phyloP scores from a whole-genome alignment of 2,888 invertebrate species.

The Phragmatobia fuliginosa region DNA sequence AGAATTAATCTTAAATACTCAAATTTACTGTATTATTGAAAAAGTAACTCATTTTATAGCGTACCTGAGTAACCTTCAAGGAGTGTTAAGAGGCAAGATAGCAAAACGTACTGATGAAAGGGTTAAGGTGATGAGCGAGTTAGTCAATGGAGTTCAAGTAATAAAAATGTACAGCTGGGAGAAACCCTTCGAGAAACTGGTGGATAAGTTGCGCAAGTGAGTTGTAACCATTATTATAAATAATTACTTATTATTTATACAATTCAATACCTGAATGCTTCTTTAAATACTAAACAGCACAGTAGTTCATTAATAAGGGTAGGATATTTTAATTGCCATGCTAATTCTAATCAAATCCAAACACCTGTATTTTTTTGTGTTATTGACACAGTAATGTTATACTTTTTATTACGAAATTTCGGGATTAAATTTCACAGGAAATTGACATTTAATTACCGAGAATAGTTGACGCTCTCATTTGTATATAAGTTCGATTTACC shows the following conservation, averaged over 20 bases:
- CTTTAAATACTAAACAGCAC: not conserved
- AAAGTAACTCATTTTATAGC: slow-evolving; percentile 59
- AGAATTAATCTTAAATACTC: slow-evolving; percentile 10
- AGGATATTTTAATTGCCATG: not conserved
- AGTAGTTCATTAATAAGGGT: not conserved
- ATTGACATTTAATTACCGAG: not conserved
- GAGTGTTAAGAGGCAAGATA: slow-evolving; percentile 85
- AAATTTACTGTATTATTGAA: not conserved
- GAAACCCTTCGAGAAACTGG: slow-evolving; percentile 90
- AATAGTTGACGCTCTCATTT: not conserved
- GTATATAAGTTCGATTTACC: not conserved
- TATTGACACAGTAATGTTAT: not conserved
- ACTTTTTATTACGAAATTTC: not conserved
- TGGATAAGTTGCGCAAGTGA: slow-evolving; percentile 89
- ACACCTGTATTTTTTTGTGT: not conserved
- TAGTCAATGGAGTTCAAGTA: slow-evolving; percentile 92
- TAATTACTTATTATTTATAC: not conserved
- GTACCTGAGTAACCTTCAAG: slow-evolving; percentile 79
- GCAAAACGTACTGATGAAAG: slow-evolving; percentile 91
- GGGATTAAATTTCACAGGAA: not conserved
- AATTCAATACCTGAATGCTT: not conserved
- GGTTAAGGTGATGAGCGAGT: slow-evolving; percentile 92
- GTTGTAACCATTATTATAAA: slow-evolving; percentile 38
- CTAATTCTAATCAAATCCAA: not conserved
- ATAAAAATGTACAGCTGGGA: slow-evolving; percentile 97